Percentiles rank a stretch among this genome's conserved stretches.
Conservation (phyloP, 2,888 invertebrate species). For the Hedya salicella region DNA sequence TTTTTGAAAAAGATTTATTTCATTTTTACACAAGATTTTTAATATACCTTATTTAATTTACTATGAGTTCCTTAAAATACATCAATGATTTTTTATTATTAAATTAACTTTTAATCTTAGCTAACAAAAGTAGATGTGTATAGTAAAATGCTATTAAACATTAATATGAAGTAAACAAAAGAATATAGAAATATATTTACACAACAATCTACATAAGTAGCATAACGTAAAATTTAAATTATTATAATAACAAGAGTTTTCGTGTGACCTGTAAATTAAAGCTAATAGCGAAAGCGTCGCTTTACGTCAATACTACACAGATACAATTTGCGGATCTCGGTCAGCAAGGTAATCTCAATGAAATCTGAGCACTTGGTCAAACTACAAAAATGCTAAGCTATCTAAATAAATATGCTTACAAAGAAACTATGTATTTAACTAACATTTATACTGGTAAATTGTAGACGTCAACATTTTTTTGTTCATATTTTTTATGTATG, state of each 20-base stretch:
- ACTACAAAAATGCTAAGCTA: conserved; percentile 22
- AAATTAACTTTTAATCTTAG: conserved; percentile 59
- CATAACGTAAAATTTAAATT: conserved; percentile 71
- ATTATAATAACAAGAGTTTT: conserved; percentile 70
- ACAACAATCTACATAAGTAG: conserved; percentile 74
- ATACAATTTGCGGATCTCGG: conserved; percentile 39
- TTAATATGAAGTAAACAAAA: conserved; percentile 57
- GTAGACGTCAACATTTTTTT: conserved; percentile 36
- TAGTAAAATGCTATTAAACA: conserved; percentile 64
- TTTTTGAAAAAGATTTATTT: conserved; percentile 53
- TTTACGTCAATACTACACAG: conserved; percentile 51
- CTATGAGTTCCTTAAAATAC: conserved; percentile 70
- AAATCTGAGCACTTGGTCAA: conserved; percentile 30
- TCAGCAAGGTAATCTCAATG: conserved; percentile 32
- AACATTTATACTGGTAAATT: conserved; percentile 42
- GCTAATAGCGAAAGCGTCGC: conserved; percentile 57
- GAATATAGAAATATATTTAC: conserved; percentile 77
- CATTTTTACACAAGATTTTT: conserved; percentile 76
- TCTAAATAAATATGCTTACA: conserved; percentile 43
- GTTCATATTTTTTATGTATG: conserved; percentile 35
- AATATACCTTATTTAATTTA: conserved; percentile 51
- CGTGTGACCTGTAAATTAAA: conserved; percentile 61
- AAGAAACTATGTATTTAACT: conserved; percentile 36
- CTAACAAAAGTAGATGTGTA: conserved; percentile 61
- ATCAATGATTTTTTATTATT: conserved; percentile 61